Conservation (phyloP, 2,113 vertebrate species). For the Entosphenus tridentatus region DNA sequence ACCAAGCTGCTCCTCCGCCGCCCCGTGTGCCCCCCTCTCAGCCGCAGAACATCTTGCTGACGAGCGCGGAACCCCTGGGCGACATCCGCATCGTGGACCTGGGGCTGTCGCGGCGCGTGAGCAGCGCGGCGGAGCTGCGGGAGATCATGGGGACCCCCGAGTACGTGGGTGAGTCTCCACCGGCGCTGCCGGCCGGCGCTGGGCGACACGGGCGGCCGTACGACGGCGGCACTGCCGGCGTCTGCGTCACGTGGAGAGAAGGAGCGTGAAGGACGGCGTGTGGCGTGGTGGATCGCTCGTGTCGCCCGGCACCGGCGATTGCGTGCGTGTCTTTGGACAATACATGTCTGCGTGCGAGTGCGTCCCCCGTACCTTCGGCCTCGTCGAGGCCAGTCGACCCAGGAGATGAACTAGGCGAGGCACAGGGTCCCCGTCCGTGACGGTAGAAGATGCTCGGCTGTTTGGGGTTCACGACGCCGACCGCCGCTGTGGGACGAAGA, state of each 20-base stretch:
- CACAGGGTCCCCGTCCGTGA: no score
- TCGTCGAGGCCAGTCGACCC: no score
- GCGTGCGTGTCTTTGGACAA: neutral
- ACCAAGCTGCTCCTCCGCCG: neutral
- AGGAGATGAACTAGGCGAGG: no score
- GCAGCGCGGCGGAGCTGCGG: slow-evolving; percentile 46
- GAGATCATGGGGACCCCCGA: slow-evolving; percentile 90
- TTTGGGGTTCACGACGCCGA: no score
- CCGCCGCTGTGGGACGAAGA: no score
- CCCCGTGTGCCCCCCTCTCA: slow-evolving; percentile 15
- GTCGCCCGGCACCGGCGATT: neutral
- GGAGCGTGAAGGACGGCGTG: no score
- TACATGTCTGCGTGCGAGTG: no score
- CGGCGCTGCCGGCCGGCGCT: neutral
- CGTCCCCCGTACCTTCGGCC: no score
- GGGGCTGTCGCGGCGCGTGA: slow-evolving; percentile 66
- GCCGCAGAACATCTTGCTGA: slow-evolving; percentile 78
- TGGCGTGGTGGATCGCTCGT: neutral
- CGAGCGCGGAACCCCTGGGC: slow-evolving; percentile 45
- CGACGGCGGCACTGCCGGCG: no score
- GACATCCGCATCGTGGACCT: slow-evolving; percentile 86
- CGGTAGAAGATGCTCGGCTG: no score
- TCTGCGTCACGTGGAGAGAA: no score
- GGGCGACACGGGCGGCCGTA: no score
- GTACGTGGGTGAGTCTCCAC: slow-evolving; percentile 54